These are phyloP conservation scores for Murina feae DNA, from an alignment of 2,113 vertebrate species.

Conservation along the genomic window DNA sequence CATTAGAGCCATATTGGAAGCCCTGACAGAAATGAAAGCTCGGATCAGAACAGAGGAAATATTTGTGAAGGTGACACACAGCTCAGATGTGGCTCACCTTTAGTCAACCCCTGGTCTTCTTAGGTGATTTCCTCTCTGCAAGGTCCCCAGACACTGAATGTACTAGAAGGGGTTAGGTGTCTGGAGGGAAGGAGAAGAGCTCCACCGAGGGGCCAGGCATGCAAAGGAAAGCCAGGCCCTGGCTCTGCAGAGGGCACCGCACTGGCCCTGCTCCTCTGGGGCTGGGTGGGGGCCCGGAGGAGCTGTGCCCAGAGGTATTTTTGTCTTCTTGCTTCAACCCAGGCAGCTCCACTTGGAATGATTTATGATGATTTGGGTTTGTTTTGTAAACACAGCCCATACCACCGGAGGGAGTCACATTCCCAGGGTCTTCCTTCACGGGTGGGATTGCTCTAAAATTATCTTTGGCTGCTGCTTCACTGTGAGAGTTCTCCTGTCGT, in stretches of 20 bases:
- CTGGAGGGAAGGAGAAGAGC: background rate
- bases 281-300: conserved; percentile 37
- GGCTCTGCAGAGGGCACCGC: background rate
- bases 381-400: conserved; percentile 56
- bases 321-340: conserved; percentile 65
- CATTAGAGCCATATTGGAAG: background rate
- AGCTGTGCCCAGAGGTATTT: conserved; percentile 60
- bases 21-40: background rate
- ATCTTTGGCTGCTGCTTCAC: background rate
- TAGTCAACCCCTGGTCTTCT: background rate
- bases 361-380: conserved; percentile 61
- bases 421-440: conserved; percentile 54
- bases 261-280: background rate
- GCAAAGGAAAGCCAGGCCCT: background rate
- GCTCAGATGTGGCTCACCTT: background rate
- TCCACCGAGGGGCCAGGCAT: background rate
- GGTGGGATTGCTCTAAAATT: background rate
- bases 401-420: background rate
- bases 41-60: background rate
- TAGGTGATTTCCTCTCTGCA: background rate
- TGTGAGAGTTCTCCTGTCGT: background rate
- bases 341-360: conserved; percentile 56
- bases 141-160: background rate
- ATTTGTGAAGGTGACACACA: background rate
- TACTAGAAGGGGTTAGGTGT: background rate